Evolutionary conservation across 2,113 vertebrate species (phyloP).

Genomic region (Parotia lawesii): DNA sequence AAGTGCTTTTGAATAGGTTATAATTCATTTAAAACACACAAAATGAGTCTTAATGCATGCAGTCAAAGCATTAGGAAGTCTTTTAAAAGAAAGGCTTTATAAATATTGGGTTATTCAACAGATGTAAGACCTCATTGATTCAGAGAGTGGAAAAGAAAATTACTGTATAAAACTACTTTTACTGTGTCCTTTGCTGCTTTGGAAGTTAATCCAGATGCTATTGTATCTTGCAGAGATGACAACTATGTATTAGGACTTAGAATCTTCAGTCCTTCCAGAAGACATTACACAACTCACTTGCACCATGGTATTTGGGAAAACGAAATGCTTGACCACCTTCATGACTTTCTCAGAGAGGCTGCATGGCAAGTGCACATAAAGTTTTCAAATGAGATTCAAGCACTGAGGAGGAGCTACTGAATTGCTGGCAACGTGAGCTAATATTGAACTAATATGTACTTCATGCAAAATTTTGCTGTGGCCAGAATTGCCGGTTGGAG

Average conservation of each 20-base stretch:
- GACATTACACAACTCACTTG: not conserved
- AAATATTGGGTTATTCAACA: not conserved
- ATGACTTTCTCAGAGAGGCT: not conserved
- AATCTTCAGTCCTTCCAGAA: not conserved
- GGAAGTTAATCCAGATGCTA: not conserved
- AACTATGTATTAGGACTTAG: not conserved
- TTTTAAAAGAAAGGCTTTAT: not conserved
- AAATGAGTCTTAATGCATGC: not conserved
- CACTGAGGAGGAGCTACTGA: constrained; percentile 4
- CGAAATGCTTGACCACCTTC: not conserved
- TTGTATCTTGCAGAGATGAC: not conserved
- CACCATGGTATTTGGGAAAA: not conserved
- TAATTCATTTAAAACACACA: not conserved
- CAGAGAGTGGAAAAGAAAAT: not conserved
- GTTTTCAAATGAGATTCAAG: not conserved
- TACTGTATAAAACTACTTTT: not conserved
- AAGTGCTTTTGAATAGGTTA: not conserved
- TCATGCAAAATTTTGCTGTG: not conserved
- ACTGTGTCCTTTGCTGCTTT: not conserved
- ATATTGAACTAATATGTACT: constrained; percentile 49
- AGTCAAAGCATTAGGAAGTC: not conserved
- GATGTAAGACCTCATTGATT: not conserved
- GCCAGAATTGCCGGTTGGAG: not conserved
- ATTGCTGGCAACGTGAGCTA: not conserved
- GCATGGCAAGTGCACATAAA: not conserved